phyloP scores from a whole-genome alignment of 1,140 invertebrate genomes.

The Triops cancriformis region DNA sequence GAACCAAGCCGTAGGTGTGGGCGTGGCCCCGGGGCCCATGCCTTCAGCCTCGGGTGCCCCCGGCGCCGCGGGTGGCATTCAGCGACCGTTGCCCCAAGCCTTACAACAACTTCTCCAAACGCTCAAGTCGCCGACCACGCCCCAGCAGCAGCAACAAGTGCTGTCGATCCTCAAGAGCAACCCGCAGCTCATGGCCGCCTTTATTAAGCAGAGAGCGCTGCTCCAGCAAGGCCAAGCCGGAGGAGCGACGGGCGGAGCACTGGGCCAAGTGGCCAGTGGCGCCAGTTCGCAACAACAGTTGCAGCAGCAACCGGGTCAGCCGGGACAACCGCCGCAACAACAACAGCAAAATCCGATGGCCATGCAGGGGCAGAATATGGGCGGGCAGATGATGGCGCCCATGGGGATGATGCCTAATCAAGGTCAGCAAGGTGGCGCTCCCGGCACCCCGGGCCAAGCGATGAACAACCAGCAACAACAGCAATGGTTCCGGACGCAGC shows the following conservation, averaged over 20 bases:
- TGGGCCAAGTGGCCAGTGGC: slow-evolving; percentile 30
- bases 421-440: slow-evolving; percentile 39
- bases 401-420: slow-evolving; percentile 20
- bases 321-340: slow-evolving; percentile 42
- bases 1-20: slow-evolving; percentile 19
- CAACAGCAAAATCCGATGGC: slow-evolving; percentile 39
- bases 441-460: slow-evolving; percentile 19
- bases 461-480: slow-evolving; percentile 35
- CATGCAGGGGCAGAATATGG: slow-evolving; percentile 40
- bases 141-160: slow-evolving; percentile 87
- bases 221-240: slow-evolving; percentile 36
- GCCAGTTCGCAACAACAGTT: slow-evolving; percentile 39
- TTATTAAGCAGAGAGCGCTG: slow-evolving; percentile 80
- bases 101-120: slow-evolving; percentile 83
- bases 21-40: slow-evolving; percentile 27
- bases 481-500: slow-evolving; percentile 36
- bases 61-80: slow-evolving; percentile 27
- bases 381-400: slow-evolving; percentile 41
- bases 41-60: slow-evolving; percentile 18
- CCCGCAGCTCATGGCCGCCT: slow-evolving; percentile 92
- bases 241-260: slow-evolving; percentile 32
- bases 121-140: slow-evolving; percentile 75
- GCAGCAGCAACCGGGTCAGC: slow-evolving; percentile 39
- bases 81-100: slow-evolving; percentile 48
- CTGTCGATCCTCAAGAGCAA: slow-evolving; percentile 86